Conservation (phyloP, 2,888 invertebrate genomes). For the Drosophila austrosaltans region DNA sequence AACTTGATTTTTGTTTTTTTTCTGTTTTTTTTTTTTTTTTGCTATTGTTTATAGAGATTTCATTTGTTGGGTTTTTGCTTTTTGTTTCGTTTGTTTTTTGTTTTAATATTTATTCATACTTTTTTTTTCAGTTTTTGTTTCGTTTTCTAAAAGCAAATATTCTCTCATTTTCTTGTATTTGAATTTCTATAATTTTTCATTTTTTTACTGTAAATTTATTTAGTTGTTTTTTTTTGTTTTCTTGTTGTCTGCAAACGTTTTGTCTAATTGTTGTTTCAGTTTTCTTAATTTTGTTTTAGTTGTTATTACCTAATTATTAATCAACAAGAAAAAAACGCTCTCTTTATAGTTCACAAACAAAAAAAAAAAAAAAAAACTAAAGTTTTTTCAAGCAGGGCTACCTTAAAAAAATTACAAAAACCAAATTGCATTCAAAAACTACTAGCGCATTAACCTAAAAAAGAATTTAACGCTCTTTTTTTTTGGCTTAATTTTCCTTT, state of each 20-base stretch:
- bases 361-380: constrained; percentile 21
- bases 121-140: constrained; percentile 18
- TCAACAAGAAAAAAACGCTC: constrained; percentile 75
- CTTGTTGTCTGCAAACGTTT: constrained; percentile 22
- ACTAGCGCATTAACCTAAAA: constrained; percentile 64
- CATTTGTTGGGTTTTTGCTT: constrained; percentile 26
- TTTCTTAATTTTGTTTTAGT: constrained; percentile 52
- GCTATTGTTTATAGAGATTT: constrained; percentile 32
- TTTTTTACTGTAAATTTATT: constrained; percentile 45
- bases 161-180: constrained; percentile 33
- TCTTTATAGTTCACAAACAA: constrained; percentile 35
- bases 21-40: not conserved
- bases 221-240: constrained; percentile 35
- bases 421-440: constrained; percentile 51
- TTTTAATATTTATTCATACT: constrained; percentile 21
- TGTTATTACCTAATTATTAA: constrained; percentile 74
- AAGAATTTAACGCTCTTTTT: constrained; percentile 36
- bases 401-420: constrained; percentile 59
- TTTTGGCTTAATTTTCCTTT: constrained; percentile 23
- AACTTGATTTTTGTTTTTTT: constrained; percentile 47
- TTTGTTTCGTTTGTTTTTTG: constrained; percentile 24
- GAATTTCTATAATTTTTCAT: constrained; percentile 32
- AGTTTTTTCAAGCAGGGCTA: constrained; percentile 54
- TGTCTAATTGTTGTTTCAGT: constrained; percentile 48
- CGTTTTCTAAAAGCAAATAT: constrained; percentile 63